These are phyloP conservation scores for Caradrina clavipalpis DNA, from an alignment of 2,888 invertebrate species.

Conservation along the genomic window DNA sequence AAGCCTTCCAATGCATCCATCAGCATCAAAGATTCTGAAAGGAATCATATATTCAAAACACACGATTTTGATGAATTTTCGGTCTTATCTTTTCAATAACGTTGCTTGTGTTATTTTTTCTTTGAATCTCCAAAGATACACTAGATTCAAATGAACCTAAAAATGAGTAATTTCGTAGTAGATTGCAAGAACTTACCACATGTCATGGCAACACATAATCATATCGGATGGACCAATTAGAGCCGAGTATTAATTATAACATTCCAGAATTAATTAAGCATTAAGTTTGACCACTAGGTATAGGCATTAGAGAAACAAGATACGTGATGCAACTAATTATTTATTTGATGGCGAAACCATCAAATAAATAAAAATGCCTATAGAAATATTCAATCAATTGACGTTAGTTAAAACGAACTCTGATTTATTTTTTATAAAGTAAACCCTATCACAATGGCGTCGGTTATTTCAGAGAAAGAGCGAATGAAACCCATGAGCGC, in stretches of 20 bases:
- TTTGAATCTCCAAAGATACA: too few species aligned
- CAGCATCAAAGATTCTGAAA: slow-evolving; percentile 28
- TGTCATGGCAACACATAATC: slow-evolving; percentile 9
- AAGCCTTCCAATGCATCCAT: slow-evolving; percentile 60
- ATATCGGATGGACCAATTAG: slow-evolving; percentile 41
- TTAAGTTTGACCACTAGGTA: slow-evolving; percentile 16
- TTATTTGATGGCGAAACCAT: neutral
- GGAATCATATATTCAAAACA: slow-evolving; percentile 11
- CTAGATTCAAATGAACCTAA: neutral
- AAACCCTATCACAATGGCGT: slow-evolving; percentile 4
- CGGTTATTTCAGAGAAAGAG: slow-evolving; percentile 63
- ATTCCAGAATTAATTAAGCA: slow-evolving; percentile 16
- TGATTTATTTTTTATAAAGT: slow-evolving; percentile 14
- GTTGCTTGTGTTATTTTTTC: neutral
- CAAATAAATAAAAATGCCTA: too few species aligned
- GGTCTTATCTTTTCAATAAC: neutral
- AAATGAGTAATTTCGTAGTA: neutral
- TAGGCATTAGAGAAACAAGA: slow-evolving; percentile 7
- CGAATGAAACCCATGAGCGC: slow-evolving; percentile 69
- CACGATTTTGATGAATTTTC: slow-evolving; percentile 7
- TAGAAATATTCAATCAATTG: neutral
- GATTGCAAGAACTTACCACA: neutral
- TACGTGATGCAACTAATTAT: neutral
- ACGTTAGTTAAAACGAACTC: neutral
- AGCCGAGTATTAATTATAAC: neutral